Evolutionary conservation across 1,140 invertebrate genomes (phyloP).

Genomic region (Branchinecta lindahli): DNA sequence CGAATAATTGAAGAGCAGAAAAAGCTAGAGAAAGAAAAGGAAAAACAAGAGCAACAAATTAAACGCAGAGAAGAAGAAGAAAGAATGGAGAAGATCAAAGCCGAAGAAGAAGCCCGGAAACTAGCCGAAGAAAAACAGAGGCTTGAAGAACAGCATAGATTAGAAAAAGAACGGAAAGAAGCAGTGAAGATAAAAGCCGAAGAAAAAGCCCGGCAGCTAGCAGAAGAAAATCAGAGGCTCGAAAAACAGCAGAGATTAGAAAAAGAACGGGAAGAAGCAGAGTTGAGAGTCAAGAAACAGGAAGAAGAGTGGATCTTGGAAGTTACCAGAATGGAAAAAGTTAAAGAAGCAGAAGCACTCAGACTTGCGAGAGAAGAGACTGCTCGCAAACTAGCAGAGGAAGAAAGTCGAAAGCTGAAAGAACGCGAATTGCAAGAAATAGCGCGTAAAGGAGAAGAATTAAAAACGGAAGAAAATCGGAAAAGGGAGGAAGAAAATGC

Average conservation of each 20-base stretch:
- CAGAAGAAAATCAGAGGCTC: constrained; percentile 19
- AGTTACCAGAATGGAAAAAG: constrained; percentile 14
- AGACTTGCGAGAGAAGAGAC: constrained; percentile 23
- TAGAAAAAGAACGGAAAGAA: constrained; percentile 22
- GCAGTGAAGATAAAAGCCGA: constrained; percentile 20
- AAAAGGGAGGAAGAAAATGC: constrained; percentile 18
- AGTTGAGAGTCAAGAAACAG: constrained; percentile 16
- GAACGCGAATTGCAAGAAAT: constrained; percentile 16
- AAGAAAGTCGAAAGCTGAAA: too few relatives aligned
- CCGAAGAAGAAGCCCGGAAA: constrained; percentile 20
- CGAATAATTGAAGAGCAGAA: constrained; percentile 20
- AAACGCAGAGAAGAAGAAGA: constrained; percentile 20
- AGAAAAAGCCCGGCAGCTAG: constrained; percentile 20
- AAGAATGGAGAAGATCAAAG: constrained; percentile 19
- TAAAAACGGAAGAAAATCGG: constrained; percentile 21
- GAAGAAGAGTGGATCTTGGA: constrained; percentile 17
- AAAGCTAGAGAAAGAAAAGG: constrained; percentile 16
- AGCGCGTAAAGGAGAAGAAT: constrained; percentile 22
- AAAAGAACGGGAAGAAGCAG: constrained; percentile 20
- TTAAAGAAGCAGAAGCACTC: constrained; percentile 22
- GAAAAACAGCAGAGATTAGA: constrained; percentile 22
- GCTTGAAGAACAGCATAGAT: constrained; percentile 19
- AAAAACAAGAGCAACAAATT: constrained; percentile 22
- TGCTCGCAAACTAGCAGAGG: too few relatives aligned
- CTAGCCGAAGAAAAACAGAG: constrained; percentile 17